These are phyloP conservation scores for Jordanella pulchra DNA, from an alignment of 2,797 vertebrate species.

Conservation along the genomic window DNA sequence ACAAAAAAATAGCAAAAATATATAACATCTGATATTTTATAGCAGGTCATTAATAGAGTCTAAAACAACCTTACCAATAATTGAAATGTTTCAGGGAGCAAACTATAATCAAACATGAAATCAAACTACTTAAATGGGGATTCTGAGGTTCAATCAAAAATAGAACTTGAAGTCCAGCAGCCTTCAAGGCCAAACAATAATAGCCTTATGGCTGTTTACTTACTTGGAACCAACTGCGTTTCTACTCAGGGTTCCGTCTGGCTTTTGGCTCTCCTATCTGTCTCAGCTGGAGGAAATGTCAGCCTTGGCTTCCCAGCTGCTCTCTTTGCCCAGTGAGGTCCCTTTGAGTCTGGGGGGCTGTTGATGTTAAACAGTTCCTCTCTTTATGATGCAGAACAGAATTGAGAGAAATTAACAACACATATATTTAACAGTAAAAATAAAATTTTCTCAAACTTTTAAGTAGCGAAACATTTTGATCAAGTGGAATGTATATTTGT, in stretches of 20 bases:
- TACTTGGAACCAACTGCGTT: not conserved
- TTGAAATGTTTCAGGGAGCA: not conserved
- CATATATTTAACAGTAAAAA: not conserved
- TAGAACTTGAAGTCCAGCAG: not conserved
- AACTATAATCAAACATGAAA: not conserved
- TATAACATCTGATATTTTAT: too few species aligned
- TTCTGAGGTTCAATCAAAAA: not conserved
- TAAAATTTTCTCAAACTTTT: not conserved
- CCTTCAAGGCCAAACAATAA: not conserved
- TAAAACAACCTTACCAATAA: not conserved
- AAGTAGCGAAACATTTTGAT: not conserved
- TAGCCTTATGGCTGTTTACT: not conserved
- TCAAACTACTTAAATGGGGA: not conserved
- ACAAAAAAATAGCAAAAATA: too few species aligned
- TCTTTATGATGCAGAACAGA: not conserved
- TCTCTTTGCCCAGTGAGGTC: not conserved
- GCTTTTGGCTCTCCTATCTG: not conserved
- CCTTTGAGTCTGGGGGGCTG: not conserved
- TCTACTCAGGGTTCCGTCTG: not conserved
- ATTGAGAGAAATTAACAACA: not conserved
- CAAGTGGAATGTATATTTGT: not conserved
- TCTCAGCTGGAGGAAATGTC: constrained; percentile 3
- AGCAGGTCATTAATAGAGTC: not conserved
- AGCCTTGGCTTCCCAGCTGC: not conserved
- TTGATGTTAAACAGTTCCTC: not conserved